Evolutionary conservation across 2,797 vertebrate species (phyloP).

Genomic region (Steatocranus sp.): DNA sequence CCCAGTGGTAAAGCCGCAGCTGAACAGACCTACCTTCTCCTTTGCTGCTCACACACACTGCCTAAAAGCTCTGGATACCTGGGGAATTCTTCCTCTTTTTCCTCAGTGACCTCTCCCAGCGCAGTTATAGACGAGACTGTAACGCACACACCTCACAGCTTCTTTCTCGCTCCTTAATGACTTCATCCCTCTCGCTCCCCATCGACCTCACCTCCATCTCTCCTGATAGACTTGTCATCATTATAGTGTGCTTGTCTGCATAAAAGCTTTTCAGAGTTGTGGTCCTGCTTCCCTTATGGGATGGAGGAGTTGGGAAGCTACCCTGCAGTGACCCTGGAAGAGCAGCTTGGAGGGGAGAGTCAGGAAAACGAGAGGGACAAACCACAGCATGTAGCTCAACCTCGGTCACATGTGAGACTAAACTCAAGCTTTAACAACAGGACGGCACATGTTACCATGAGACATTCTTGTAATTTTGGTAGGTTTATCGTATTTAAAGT

Average conservation of each 20-base stretch:
- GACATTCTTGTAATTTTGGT: not conserved
- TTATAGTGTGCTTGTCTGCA: slow-evolving; percentile 50
- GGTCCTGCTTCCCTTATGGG: slow-evolving; percentile 39
- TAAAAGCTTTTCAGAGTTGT: slow-evolving; percentile 68
- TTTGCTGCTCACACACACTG: slow-evolving; percentile 20
- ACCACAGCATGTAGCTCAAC: not conserved
- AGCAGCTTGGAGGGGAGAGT: not conserved
- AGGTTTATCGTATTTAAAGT: not conserved
- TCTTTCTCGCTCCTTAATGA: slow-evolving; percentile 42
- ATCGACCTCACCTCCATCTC: slow-evolving; percentile 30
- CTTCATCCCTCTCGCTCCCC: slow-evolving; percentile 32
- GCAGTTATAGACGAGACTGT: not conserved
- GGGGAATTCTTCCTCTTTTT: slow-evolving; percentile 30
- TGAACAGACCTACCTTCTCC: not conserved
- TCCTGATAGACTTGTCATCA: slow-evolving; percentile 40
- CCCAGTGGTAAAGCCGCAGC: slow-evolving; percentile 28
- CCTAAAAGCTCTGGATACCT: slow-evolving; percentile 62
- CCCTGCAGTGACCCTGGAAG: slow-evolving; percentile 28
- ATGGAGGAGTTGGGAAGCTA: slow-evolving; percentile 8
- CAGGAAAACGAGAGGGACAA: not conserved
- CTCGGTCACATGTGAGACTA: not conserved
- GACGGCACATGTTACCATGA: not conserved
- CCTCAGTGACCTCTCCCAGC: not conserved
- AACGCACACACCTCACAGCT: slow-evolving; percentile 7
- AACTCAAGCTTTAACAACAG: not conserved